Conservation (phyloP, 1,140 invertebrate species). For the Ruditapes philippinarum region DNA sequence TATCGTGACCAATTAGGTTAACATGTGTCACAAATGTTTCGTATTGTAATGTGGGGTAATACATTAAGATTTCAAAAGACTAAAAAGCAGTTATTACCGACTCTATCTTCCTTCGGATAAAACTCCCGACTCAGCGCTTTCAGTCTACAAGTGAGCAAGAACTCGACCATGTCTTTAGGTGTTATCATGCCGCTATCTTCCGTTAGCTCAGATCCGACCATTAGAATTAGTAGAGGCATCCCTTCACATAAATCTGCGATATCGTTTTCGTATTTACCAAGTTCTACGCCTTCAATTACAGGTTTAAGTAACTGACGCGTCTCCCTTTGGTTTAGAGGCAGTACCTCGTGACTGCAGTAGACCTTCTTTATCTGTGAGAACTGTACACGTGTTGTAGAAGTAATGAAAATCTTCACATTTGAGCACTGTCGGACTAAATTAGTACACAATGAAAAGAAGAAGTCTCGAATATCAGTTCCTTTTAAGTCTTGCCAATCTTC, state of each 20-base stretch:
- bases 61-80: too few species aligned
- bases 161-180: conserved; percentile 46
- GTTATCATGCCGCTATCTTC: conserved; percentile 34
- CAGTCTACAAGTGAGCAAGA: conserved; percentile 32
- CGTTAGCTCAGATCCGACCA: conserved; percentile 52
- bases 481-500: conserved; percentile 43
- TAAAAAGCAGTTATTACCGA: too few species aligned
- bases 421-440: neutral
- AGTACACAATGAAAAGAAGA: conserved; percentile 17
- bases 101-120: conserved; percentile 58
- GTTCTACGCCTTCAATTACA: neutral
- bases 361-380: neutral
- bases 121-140: conserved; percentile 53
- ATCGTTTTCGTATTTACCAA: neutral
- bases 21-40: too few species aligned
- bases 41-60: too few species aligned
- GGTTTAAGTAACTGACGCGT: neutral
- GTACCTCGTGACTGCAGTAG: conserved; percentile 13
- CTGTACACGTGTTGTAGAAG: conserved; percentile 27
- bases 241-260: conserved; percentile 55
- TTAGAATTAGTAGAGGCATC: conserved; percentile 50
- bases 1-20: too few species aligned
- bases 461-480: neutral
- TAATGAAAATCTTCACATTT: conserved; percentile 50
- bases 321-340: neutral